Evolutionary conservation across 2,888 invertebrate species (phyloP).

Genomic region (Schizotus pectinicornis): DNA sequence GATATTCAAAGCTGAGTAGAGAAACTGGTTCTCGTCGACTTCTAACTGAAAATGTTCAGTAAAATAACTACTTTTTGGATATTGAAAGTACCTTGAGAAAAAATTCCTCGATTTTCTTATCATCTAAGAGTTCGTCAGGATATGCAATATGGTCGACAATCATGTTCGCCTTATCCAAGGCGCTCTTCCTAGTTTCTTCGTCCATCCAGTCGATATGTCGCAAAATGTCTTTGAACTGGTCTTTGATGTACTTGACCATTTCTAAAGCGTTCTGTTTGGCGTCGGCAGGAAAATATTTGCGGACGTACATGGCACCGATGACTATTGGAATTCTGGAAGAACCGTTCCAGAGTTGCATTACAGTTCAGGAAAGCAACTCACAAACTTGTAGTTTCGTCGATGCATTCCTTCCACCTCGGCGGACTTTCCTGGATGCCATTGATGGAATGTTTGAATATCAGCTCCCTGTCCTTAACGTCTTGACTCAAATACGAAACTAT

Average conservation of each 20-base stretch:
- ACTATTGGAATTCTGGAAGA: conserved; percentile 25
- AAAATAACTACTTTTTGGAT: neutral
- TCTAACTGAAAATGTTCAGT: conserved; percentile 52
- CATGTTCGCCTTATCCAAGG: conserved; percentile 74
- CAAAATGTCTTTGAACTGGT: conserved; percentile 78
- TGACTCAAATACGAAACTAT: conserved; percentile 80
- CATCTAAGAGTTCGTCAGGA: conserved; percentile 81
- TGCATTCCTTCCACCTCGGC: conserved; percentile 71
- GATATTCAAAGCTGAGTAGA: conserved; percentile 60
- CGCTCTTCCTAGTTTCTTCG: conserved; percentile 71
- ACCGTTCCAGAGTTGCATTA: neutral
- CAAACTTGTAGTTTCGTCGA: conserved; percentile 67
- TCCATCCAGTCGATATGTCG: conserved; percentile 88
- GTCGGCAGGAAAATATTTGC: conserved; percentile 79
- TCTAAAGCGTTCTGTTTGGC: conserved; percentile 79
- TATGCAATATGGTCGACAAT: conserved; percentile 89
- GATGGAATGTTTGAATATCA: conserved; percentile 75
- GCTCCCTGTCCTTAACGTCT: conserved; percentile 72
- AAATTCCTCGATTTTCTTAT: conserved; percentile 75
- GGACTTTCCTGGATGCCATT: conserved; percentile 69
- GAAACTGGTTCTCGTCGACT: conserved; percentile 56
- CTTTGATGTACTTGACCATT: conserved; percentile 81
- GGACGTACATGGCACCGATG: conserved; percentile 76
- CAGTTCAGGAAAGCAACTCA: conserved; percentile 16
- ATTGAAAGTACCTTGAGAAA: conserved; percentile 65